Conservation (phyloP, 2,888 invertebrate species). For the Drosophila neutralis region DNA sequence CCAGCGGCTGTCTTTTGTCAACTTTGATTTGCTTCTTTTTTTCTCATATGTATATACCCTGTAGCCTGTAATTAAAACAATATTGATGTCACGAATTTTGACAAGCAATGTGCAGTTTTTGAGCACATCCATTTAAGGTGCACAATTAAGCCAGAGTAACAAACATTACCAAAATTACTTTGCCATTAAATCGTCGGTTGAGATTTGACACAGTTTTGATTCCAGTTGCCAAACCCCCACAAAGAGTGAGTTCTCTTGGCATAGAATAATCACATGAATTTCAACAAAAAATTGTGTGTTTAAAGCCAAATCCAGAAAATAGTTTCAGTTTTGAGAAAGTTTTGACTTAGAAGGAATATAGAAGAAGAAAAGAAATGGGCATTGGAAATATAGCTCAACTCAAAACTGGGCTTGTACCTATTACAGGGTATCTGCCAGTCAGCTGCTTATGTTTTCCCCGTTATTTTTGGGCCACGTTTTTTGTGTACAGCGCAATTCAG, state of each 20-base stretch:
- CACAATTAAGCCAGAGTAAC: neutral
- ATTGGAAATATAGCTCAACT: neutral
- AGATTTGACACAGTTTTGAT: neutral
- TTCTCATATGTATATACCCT: constrained; percentile 5
- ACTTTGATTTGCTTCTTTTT: constrained; percentile 11
- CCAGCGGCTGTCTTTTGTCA: constrained; percentile 39
- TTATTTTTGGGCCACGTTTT: constrained; percentile 32
- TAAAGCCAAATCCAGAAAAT: too few relatives aligned
- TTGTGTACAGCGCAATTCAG: constrained; percentile 55
- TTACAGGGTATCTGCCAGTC: neutral
- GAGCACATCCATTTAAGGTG: neutral
- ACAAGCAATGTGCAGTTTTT: neutral
- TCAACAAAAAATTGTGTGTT: too few relatives aligned
- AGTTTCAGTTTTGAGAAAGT: too few relatives aligned
- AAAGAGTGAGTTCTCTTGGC: neutral
- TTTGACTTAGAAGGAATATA: neutral
- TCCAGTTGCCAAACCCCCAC: neutral
- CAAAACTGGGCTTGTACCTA: neutral
- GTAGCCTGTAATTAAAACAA: constrained; percentile 1
- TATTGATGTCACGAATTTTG: neutral
- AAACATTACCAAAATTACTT: neutral
- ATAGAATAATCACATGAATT: neutral
- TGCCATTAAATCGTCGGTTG: neutral
- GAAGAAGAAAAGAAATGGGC: neutral
- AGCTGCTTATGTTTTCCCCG: neutral